Evolutionary conservation across 2,113 vertebrate species (phyloP), one percentile per base, ranked within the genome.

Genomic region (Colistium nudipinnis): DNA sequence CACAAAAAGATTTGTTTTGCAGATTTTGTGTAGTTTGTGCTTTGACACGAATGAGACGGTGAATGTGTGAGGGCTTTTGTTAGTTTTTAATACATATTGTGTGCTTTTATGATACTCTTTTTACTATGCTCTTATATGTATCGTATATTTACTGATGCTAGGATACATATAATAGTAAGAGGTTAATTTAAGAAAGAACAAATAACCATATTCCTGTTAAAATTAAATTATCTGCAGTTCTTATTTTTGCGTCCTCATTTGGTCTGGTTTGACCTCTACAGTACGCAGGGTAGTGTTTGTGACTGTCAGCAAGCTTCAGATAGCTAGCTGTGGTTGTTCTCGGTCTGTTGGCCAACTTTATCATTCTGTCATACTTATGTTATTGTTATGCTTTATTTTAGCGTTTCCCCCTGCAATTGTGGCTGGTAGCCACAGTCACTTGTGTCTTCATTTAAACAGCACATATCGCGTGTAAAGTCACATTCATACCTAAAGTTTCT

Each of bases 11-110:
- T 55, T 27, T 64, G 24, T 30, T 17, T 47, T 1, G 8, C 39
- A 51, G 57, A 56, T 7, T 24, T 33, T 11, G 31, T 44, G 31
- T 3, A 17, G 64, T 56, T 68, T 61, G 44, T 43, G 30, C 35
- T 55, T n/a, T 49, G 39, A 63, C n/a, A 49, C 55, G 49, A 45
- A 13, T 16, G 25, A 49, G 20, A 38, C 7, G 43, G n/a, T n/a
- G 41, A 31, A 25, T 9, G 24, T 17, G 17, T 19, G 16, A 19
- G 27, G 19, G 49, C 36, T 52, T 17, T 25, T 9, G n/a, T 52
- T 31, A 5, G 20, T 2, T 3, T 25, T 22, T 44, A 14, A n/a
- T n/a, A n/a, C n/a, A n/a, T n/a, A n/a, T n/a, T 30, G 17, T 20
- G 19, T 45, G 41, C 16, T 43, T 43, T 43, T 9, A 19, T 22